These are phyloP conservation scores for Neoniphon sammara DNA, from an alignment of 2,797 vertebrate genomes.

Conservation along the genomic window DNA sequence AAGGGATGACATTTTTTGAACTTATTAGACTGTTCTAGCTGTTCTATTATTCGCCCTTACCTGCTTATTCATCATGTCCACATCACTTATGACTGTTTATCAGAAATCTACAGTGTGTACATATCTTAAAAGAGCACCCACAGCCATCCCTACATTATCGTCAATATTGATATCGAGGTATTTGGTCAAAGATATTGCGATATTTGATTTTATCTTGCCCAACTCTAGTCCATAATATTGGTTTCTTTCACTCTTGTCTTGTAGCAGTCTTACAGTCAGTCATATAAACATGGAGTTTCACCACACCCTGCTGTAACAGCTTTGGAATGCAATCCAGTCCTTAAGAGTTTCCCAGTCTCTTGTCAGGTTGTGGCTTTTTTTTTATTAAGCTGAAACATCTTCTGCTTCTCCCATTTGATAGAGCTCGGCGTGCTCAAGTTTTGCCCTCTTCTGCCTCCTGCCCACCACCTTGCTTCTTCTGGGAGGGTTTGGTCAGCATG, in stretches of 20 bases:
- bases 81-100: too few relatives aligned
- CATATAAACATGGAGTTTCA: slow-evolving; percentile 27
- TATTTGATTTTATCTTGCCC: too few relatives aligned
- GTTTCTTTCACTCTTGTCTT: neutral
- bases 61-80: neutral
- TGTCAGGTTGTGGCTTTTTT: neutral
- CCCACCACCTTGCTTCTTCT: slow-evolving; percentile 76
- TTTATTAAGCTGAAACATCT: neutral
- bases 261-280: neutral
- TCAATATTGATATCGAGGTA: too few relatives aligned
- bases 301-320: slow-evolving; percentile 47
- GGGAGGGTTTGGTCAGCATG: slow-evolving; percentile 74
- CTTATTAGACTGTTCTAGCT: too few relatives aligned
- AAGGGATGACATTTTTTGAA: too few relatives aligned
- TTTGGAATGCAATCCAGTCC: slow-evolving; percentile 33
- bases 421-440: slow-evolving; percentile 55
- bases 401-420: slow-evolving; percentile 27
- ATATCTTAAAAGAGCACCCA: too few relatives aligned
- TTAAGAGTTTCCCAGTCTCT: neutral
- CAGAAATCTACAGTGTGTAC: too few relatives aligned
- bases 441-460: slow-evolving; percentile 70
- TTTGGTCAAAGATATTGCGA: too few relatives aligned
- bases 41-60: too few relatives aligned
- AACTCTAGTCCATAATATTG: neutral
- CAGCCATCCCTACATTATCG: too few relatives aligned